These are phyloP conservation scores for Psophia crepitans DNA, from an alignment of 2,113 vertebrate genomes.

Conservation along the genomic window DNA sequence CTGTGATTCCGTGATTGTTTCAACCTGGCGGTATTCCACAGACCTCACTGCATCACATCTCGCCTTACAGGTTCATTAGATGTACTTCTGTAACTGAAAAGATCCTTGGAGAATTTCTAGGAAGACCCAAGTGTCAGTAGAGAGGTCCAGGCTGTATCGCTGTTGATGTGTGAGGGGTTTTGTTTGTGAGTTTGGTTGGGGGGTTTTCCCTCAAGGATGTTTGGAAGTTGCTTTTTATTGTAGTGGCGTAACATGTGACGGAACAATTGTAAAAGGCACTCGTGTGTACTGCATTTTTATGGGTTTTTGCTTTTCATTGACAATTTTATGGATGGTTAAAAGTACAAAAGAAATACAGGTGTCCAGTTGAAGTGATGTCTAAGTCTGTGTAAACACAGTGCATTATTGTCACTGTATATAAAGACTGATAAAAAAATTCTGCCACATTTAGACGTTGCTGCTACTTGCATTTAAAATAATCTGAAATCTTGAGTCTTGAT, in stretches of 20 bases:
- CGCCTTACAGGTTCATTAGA: neutral
- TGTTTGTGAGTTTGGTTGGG: no score
- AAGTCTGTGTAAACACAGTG: neutral
- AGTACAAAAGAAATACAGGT: neutral
- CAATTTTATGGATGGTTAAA: neutral
- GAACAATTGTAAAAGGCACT: neutral
- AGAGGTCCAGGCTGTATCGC: neutral
- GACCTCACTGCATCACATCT: neutral
- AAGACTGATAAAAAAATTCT: neutral
- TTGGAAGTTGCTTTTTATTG: neutral
- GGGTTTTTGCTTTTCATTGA: neutral
- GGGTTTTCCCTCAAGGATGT: neutral
- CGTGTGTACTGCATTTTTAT: neutral
- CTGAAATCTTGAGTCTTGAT: neutral
- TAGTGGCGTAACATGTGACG: accelerated
- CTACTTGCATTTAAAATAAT: neutral
- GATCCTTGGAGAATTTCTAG: neutral
- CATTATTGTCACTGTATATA: neutral
- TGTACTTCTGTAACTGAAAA: neutral
- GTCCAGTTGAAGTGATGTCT: neutral
- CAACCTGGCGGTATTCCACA: neutral
- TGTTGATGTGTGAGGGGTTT: neutral
- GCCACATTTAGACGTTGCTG: no score
- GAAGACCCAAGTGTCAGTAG: neutral
- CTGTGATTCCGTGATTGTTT: no score